Conservation (phyloP, 2,888 invertebrate species). For the Cataglyphis altisquamis region DNA sequence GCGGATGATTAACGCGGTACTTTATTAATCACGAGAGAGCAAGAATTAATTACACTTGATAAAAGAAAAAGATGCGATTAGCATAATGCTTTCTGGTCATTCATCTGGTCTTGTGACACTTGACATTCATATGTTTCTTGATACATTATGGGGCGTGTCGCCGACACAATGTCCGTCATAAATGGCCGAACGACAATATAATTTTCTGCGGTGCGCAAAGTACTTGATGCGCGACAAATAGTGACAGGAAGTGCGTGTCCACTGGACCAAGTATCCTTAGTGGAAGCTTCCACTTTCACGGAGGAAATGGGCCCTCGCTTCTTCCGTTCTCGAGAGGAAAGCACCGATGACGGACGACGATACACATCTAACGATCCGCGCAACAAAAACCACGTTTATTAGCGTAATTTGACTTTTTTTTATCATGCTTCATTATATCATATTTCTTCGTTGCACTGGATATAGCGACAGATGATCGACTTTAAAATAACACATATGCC, state of each 20-base stretch:
- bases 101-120: not conserved
- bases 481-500: conserved; percentile 64
- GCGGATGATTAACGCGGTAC: not conserved
- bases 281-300: conserved; percentile 81
- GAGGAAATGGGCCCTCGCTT: conserved; percentile 78
- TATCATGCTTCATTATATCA: conserved; percentile 68
- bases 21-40: not conserved
- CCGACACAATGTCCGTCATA: conserved; percentile 23
- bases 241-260: conserved; percentile 81
- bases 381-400: conserved; percentile 50
- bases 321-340: conserved; percentile 68
- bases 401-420: conserved; percentile 55
- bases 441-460: conserved; percentile 62
- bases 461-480: conserved; percentile 67
- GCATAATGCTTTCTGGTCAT: not conserved
- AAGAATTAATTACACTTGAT: not conserved
- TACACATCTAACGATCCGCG: conserved; percentile 32
- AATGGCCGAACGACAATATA: conserved; percentile 68
- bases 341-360: conserved; percentile 41
- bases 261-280: conserved; percentile 78
- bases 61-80: not conserved
- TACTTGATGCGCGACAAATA: conserved; percentile 74
- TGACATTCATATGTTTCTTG: conserved; percentile 4
- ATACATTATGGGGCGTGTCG: conserved; percentile 16
- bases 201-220: conserved; percentile 68